phyloP scores from a whole-genome alignment of 2,113 vertebrate species.

The Trematomus loennbergii region DNA sequence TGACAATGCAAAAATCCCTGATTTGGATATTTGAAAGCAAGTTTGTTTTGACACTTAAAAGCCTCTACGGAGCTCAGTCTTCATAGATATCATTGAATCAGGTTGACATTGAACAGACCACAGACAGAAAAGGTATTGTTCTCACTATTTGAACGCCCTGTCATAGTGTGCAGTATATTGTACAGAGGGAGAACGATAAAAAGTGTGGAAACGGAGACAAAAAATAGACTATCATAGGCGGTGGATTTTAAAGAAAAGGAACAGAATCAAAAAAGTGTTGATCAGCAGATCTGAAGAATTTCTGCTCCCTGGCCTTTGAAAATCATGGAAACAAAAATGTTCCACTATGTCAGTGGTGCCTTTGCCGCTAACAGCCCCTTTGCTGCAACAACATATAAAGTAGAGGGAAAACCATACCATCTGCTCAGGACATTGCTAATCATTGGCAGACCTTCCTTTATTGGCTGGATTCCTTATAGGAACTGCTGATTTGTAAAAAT shows the following conservation, averaged over 20 bases:
- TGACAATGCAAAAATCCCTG: conserved; percentile 12
- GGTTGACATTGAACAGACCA: conserved; percentile 7
- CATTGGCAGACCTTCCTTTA: conserved; percentile 66
- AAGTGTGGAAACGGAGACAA: not conserved
- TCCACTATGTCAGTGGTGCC: conserved; percentile 78
- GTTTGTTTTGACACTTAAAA: conserved; percentile 23
- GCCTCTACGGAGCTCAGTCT: not conserved
- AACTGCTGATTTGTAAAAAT: conserved; percentile 76
- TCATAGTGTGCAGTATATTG: not conserved
- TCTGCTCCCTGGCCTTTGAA: conserved; percentile 33
- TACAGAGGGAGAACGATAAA: not conserved
- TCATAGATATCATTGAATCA: conserved; percentile 2
- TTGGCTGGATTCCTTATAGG: conserved; percentile 63
- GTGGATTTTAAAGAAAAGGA: not conserved
- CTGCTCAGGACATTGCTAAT: conserved; percentile 75
- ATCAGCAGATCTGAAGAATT: not conserved
- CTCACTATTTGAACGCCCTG: not conserved
- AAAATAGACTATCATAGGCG: not conserved
- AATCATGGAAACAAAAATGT: conserved; percentile 58
- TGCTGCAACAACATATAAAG: conserved; percentile 62
- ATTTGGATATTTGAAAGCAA: not conserved
- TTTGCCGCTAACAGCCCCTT: conserved; percentile 43
- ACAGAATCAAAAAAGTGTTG: not conserved
- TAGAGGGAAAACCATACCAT: conserved; percentile 67
- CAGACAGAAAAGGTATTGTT: not conserved